phyloP scores from a whole-genome alignment of 2,797 vertebrate genomes.

The Centroberyx gerrardi region DNA sequence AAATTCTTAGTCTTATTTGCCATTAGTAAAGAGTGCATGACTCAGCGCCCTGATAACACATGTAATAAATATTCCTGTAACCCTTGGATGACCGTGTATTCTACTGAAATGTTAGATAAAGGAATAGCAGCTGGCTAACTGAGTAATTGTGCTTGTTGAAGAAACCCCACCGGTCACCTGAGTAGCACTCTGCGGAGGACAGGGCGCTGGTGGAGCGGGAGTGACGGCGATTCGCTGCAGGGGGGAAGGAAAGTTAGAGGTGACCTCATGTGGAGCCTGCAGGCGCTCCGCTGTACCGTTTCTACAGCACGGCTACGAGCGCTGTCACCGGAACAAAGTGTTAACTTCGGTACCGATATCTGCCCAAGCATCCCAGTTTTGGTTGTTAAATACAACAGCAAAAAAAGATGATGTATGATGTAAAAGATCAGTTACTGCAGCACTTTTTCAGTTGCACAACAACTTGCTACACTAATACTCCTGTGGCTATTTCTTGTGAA shows the following conservation, averaged over 20 bases:
- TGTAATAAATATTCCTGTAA: neutral
- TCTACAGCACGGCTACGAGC: neutral
- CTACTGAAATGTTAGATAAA: neutral
- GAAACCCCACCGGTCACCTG: constrained; percentile 89
- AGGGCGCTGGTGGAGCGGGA: constrained; percentile 96
- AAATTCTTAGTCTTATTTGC: neutral
- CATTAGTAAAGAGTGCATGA: neutral
- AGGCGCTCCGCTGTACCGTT: neutral
- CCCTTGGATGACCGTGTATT: neutral
- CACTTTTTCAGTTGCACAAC: no score
- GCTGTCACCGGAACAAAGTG: no score
- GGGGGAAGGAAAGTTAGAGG: constrained; percentile 85
- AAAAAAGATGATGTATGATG: no score
- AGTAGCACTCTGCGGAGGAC: constrained; percentile 93
- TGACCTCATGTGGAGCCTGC: neutral
- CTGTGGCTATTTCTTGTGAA: no score
- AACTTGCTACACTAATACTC: no score
- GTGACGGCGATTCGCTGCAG: constrained; percentile 92
- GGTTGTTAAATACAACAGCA: neutral
- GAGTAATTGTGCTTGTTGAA: neutral
- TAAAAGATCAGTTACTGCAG: neutral
- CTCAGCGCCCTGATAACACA: neutral
- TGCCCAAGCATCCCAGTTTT: neutral
- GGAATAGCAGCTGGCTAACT: constrained; percentile 7
- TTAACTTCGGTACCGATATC: neutral